Evolutionary conservation across 1,140 invertebrate species (phyloP), one percentile per base, ranked within the genome.

Genomic region (Eulimnadia texana): DNA sequence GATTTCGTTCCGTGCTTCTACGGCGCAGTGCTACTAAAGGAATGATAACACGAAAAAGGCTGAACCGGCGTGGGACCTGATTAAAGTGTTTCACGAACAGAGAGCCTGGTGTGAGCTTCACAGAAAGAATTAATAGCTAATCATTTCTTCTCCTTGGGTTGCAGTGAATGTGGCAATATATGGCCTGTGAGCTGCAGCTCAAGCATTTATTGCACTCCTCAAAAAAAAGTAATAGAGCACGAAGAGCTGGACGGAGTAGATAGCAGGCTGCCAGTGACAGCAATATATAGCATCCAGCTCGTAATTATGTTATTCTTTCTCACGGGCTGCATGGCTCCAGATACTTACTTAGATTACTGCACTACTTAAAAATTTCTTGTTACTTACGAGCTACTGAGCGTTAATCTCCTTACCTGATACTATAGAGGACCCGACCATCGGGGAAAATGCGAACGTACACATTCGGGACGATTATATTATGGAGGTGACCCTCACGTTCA

Each of bases 361-460:
- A 9, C 33, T 42, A 42, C 33, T 9, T 42, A 6, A 16, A 42
- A 42, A 42, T 16, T 16, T 42, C 33, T 6, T 42, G 6, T 42
- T 42, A 9, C 16, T 16, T 16, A 9, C 33, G 33, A 42, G 33
- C 16, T 9, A n/a, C n/a, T 16, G 33, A 42, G 6, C 6, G 33
- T 42, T 42, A 16, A 6, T 42, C 33, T 42, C 33, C 33, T 65
- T 67, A 74, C 73, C 75, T 65, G 50, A 76, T 73, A 64, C 74
- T 76, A 67, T 77, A 76, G 9, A 78, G 64, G 49, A 79, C 73
- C 47, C 70, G 63, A 56, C 77, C 77, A 62, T 79, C 69, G 25
- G 76, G 74, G 64, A 73, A 73, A 60, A 78, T 78, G 16, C 77
- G 61, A 9, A 72, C 64, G 50, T 72, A 69, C 49, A 68, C 65